phyloP scores from a whole-genome alignment of 2,113 vertebrate species.

The Amia ocellicauda region DNA sequence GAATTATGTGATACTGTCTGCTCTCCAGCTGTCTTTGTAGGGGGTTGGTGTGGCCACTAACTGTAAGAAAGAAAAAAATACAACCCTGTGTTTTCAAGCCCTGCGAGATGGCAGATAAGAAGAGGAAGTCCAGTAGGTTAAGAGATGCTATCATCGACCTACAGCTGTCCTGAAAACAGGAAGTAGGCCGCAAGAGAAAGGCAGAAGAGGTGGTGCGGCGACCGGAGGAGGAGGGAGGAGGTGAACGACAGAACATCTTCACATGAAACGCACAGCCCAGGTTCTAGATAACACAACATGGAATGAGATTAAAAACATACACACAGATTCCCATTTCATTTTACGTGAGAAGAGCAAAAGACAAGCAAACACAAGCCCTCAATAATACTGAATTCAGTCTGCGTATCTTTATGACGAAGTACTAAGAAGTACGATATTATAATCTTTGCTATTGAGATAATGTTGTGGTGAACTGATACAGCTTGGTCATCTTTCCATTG shows the following conservation, averaged over 20 bases:
- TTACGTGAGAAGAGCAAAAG: too few relatives aligned
- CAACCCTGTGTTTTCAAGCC: slow-evolving; percentile 52
- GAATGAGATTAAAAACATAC: too few relatives aligned
- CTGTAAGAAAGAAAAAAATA: too few relatives aligned
- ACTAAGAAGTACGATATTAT: background rate
- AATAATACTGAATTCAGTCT: too few relatives aligned
- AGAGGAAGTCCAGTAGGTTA: slow-evolving; percentile 68
- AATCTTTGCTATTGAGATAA: slow-evolving; percentile 1
- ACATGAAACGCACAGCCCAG: background rate
- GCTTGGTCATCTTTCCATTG: background rate
- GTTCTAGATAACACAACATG: background rate
- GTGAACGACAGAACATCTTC: slow-evolving; percentile 4
- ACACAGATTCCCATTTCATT: too few relatives aligned
- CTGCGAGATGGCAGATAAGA: slow-evolving; percentile 58
- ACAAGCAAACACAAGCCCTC: too few relatives aligned
- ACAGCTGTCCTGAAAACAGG: slow-evolving; percentile 66
- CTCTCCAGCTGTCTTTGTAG: slow-evolving; percentile 41
- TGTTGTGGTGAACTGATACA: background rate
- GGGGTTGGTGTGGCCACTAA: slow-evolving; percentile 53
- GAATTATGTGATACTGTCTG: background rate
- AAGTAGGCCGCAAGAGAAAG: slow-evolving; percentile 45
- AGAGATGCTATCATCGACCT: slow-evolving; percentile 69
- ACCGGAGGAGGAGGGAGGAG: background rate
- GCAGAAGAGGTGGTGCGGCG: slow-evolving; percentile 21
- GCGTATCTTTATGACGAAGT: background rate